phyloP scores from a whole-genome alignment of 2,888 invertebrate species.

The Anthophora plumipes region DNA sequence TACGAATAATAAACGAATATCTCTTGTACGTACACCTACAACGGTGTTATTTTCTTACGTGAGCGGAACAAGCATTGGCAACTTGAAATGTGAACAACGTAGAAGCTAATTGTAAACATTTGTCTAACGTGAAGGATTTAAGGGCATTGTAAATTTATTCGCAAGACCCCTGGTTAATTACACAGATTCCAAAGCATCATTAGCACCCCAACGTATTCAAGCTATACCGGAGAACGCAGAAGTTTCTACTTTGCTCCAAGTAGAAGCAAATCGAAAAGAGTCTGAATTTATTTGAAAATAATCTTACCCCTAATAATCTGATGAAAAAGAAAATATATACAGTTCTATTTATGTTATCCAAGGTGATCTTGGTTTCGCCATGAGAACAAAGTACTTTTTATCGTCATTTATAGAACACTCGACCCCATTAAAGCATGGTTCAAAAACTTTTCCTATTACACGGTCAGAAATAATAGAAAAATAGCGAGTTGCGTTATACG shows the following conservation, averaged over 20 bases:
- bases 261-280: no score
- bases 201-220: constrained; percentile 65
- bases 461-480: no score
- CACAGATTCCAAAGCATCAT: constrained; percentile 75
- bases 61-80: constrained; percentile 25
- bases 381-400: no score
- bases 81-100: constrained; percentile 34
- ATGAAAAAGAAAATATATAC: no score
- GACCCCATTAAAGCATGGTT: no score
- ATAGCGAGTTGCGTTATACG: no score
- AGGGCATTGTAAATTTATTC: constrained; percentile 80
- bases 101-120: constrained; percentile 79
- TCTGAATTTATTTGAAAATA: no score
- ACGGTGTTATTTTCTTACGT: constrained; percentile 20
- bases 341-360: no score
- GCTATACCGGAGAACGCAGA: constrained; percentile 48
- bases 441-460: no score
- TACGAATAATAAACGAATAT: constrained; percentile 4
- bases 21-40: background rate
- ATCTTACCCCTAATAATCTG: no score
- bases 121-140: constrained; percentile 81
- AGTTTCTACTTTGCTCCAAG: constrained; percentile 47
- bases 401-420: no score
- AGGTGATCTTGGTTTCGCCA: no score
- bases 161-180: constrained; percentile 79